phyloP scores from a whole-genome alignment of 2,888 invertebrate genomes.

The Apodemia mormo region DNA sequence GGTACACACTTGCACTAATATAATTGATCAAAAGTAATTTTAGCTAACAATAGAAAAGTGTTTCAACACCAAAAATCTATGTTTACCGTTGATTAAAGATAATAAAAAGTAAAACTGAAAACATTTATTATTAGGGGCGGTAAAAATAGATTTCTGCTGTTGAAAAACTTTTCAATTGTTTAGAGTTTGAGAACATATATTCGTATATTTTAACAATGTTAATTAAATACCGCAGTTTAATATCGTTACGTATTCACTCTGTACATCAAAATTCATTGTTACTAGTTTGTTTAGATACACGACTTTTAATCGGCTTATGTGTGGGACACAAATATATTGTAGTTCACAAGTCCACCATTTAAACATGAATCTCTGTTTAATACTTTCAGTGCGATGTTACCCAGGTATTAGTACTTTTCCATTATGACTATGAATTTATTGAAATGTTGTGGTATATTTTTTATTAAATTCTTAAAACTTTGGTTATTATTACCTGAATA shows the following conservation, averaged over 20 bases:
- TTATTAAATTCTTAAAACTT: no score
- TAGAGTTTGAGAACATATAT: background rate
- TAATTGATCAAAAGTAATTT: no score
- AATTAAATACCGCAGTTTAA: slow-evolving; percentile 8
- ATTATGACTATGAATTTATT: background rate
- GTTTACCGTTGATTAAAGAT: no score
- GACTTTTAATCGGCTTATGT: slow-evolving; percentile 27
- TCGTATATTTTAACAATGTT: slow-evolving; percentile 2
- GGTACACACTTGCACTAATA: no score
- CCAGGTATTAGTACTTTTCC: background rate
- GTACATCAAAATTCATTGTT: slow-evolving; percentile 16
- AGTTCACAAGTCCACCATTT: slow-evolving; percentile 4
- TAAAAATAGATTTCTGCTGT: no score
- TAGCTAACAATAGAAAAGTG: no score
- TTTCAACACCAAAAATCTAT: no score
- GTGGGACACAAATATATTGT: slow-evolving; percentile 23
- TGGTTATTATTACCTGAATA: no score
- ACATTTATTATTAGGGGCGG: no score
- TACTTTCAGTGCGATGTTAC: background rate
- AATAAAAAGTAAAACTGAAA: no score
- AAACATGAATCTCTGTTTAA: slow-evolving; percentile 4
- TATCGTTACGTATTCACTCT: slow-evolving; percentile 12
- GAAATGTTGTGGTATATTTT: background rate
- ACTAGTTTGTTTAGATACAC: slow-evolving; percentile 8
- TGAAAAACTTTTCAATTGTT: no score